phyloP scores from a whole-genome alignment of 1,140 invertebrate genomes.

The Telenomus remus region DNA sequence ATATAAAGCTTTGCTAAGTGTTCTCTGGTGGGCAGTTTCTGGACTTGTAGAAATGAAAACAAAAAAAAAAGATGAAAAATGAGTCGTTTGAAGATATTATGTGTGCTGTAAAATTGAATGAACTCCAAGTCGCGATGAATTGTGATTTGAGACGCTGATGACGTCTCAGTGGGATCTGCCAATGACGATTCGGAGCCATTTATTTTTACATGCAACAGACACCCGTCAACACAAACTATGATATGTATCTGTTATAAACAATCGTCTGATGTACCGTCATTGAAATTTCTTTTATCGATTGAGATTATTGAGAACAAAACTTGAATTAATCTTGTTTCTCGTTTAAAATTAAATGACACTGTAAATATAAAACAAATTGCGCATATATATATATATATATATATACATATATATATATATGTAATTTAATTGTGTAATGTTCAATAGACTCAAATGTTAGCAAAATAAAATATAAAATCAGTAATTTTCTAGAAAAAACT shows the following conservation, averaged over 20 bases:
- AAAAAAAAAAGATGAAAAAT: constrained; percentile 68
- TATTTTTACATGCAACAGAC: constrained; percentile 19
- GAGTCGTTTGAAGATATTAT: constrained; percentile 47
- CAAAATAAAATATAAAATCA: constrained; percentile 15
- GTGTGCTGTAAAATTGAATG: constrained; percentile 31
- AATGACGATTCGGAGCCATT: constrained; percentile 10
- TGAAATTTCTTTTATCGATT: constrained; percentile 5
- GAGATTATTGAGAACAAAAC: constrained; percentile 12
- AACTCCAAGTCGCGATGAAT: constrained; percentile 5
- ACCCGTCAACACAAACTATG: constrained; percentile 9
- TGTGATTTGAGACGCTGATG: neutral
- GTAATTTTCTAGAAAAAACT: constrained; percentile 39
- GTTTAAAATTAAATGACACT: constrained; percentile 1
- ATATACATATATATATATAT: constrained; percentile 18
- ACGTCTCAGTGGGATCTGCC: neutral
- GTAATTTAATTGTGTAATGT: constrained; percentile 33
- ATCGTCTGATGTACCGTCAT: constrained; percentile 1
- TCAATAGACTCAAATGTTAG: constrained; percentile 37
- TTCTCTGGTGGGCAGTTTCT: constrained; percentile 75
- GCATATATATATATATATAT: constrained; percentile 4
- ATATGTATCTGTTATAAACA: constrained; percentile 4
- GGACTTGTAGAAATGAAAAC: constrained; percentile 68
- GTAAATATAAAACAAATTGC: constrained; percentile 1
- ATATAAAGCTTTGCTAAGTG: constrained; percentile 74
- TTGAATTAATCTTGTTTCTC: neutral